Conservation (phyloP, 2,888 invertebrate species). For the Steinernema scapterisci region DNA sequence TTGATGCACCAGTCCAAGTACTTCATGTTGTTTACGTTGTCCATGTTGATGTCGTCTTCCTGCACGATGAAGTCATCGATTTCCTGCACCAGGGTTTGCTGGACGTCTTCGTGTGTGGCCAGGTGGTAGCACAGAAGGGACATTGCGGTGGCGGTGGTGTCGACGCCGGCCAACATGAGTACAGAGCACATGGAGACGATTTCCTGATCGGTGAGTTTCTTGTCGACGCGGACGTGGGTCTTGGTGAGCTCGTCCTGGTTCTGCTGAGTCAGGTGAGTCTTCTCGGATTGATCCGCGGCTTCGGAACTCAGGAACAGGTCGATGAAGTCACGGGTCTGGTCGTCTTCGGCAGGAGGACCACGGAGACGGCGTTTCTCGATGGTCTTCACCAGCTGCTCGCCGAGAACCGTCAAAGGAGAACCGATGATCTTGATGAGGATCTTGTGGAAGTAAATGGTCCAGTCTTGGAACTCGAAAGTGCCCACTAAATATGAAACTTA, state of each 20-base stretch:
- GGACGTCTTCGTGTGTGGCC: constrained; percentile 69
- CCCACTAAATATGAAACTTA: constrained; percentile 29
- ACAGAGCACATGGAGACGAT: constrained; percentile 37
- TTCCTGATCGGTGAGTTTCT: constrained; percentile 39
- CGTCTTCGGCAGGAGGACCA: constrained; percentile 3
- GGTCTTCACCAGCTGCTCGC: constrained; percentile 23
- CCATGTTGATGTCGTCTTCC: constrained; percentile 35
- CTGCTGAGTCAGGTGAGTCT: constrained; percentile 16
- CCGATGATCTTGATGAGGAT: constrained; percentile 29
- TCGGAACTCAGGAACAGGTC: constrained; percentile 36
- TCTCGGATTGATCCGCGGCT: constrained; percentile 19
- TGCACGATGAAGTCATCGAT: constrained; percentile 34
- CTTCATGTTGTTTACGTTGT: constrained; percentile 34
- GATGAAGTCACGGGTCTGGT: constrained; percentile 34
- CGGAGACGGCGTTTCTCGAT: constrained; percentile 29
- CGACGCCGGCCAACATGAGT: constrained; percentile 39
- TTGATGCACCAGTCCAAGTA: constrained; percentile 40
- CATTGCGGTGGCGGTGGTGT: constrained; percentile 37
- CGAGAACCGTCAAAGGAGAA: constrained; percentile 31
- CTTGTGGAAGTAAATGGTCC: constrained; percentile 37
- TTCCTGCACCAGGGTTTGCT: constrained; percentile 54
- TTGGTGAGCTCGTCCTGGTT: constrained; percentile 10
- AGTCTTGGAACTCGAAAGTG: constrained; percentile 35
- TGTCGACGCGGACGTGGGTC: constrained; percentile 31
- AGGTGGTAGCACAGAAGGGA: constrained; percentile 65